Base-by-base conservation (phyloP, 2,113 vertebrate genomes). In the Macquaria ambigua region DNA sequence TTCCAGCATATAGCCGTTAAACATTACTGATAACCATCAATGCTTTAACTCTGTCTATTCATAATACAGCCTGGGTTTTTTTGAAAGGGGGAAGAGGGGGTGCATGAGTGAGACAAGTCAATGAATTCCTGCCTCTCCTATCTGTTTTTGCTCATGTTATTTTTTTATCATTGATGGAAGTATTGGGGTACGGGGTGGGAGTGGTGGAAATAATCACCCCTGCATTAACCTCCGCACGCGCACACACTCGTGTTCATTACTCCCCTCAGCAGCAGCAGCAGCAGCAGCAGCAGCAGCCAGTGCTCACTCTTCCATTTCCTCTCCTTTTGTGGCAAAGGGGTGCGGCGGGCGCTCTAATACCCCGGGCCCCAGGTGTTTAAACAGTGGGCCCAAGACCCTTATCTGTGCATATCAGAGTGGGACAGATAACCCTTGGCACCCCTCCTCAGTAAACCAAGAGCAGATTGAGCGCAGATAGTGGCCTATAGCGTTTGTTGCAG, bases 381-480 rank as follows among this genome's bases (percentile, higher is more conserved):
- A 94, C 93, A 87, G 94, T 91, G 94, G 93, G 95, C 92, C 92
- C 85, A 69, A 81, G 86, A 90, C 86, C 71, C 94, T 94, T 97
- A 97, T 97, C 96, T 95, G 94, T 91, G 89, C 93, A 85, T 95
- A 96, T 97, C 95, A 87, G 92, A 95, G 87, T 39, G 69, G 85
- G 66, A 77, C 95, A 90, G 97, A 97, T 97, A 97, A 97, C 97
- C 96, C 93, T 92, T 89, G 76, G 95, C 95, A 96, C 95, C 94
- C 90, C 81, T 80, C 95, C 72, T 93, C 66, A 92, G 94, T 87
- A 94, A 88, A 90, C 79, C 91, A 90, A 96, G 92, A 93, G 94
- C 83, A 89, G 95, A 96, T 95, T 78, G 80, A 94, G 86, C 46
- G 6, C 93, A 58, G 95, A 97, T 94, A 95, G 91, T 23, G n/a